Evolutionary conservation across 2,888 invertebrate genomes (phyloP), one percentile per base, ranked within the genome.

Genomic region (Tricholauxania praeusta): DNA sequence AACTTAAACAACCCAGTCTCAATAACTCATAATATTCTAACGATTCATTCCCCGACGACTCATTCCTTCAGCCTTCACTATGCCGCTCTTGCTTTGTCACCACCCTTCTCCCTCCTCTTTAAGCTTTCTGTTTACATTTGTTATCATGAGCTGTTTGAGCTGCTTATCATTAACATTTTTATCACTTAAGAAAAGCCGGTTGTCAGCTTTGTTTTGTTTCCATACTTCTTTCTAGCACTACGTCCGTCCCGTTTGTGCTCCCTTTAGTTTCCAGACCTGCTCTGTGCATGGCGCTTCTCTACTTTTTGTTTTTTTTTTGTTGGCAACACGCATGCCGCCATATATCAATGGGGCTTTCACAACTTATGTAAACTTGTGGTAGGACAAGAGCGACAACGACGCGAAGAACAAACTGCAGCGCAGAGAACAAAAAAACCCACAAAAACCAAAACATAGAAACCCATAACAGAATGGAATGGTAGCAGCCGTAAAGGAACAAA

Each of bases 351-450:
- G 39, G 39, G 72, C 53, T 72, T 70, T 68, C 63, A 68, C 75
- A 75, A 76, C 75, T 72, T 74, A 74, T 76, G 76, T 76, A 70
- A 75, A 68, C 73, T 77, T 78, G 78, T 66, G 78, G 78, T 79
- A 79, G 78, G 78, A 79, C 78, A 78, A 75, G 77, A 71, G 76
- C 75, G 77, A 74, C 72, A 77, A 78, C 76, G 72, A 32, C n/a
- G n/a, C n/a, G 49, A 59, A 66, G 47, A 39, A 17, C 19, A 39
- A 10, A 39, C 39, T 47, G 47, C 17, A 63, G 48, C n/a, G 6
- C 59, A 15, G 55, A 70, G 19, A 74, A 53, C 59, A 69, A 68
- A 63, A 72, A 47, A 12, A 60, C 15, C 22, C 4, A 22, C 12
- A 57, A 51, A 14, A 68, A 65, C 51, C 51, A 51, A 28, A 51